Evolutionary conservation across 2,797 vertebrate genomes (phyloP).

Genomic region (Myioborus miniatus): DNA sequence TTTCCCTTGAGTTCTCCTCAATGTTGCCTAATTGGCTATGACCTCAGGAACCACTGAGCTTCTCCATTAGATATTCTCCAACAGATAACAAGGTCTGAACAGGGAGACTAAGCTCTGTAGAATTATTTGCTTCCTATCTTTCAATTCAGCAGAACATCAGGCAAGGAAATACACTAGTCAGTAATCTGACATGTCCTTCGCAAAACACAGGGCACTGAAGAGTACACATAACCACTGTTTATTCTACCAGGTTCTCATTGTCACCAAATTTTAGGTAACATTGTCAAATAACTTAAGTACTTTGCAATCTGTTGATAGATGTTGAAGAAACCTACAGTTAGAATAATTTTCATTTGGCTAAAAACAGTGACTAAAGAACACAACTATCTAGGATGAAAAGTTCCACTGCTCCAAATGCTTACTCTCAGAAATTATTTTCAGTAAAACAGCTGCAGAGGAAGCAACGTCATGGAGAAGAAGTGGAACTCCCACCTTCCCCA

Average conservation of each 20-base stretch:
- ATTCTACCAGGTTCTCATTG: conserved; percentile 31
- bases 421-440: conserved; percentile 84
- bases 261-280: conserved; percentile 78
- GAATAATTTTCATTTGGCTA: not conserved
- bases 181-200: conserved; percentile 72
- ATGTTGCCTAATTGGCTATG: not conserved
- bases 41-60: not conserved
- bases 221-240: conserved; percentile 73
- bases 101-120: not conserved
- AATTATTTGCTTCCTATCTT: not conserved
- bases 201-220: conserved; percentile 77
- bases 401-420: conserved; percentile 76
- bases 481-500: conserved; percentile 79
- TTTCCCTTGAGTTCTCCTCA: not conserved
- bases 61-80: not conserved
- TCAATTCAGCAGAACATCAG: not conserved
- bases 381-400: not conserved
- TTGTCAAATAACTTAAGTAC: conserved; percentile 82
- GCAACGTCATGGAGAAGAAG: conserved; percentile 80
- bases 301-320: conserved; percentile 75
- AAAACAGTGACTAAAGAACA: not conserved
- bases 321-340: not conserved
- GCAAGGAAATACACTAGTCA: not conserved
- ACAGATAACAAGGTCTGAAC: not conserved
- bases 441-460: conserved; percentile 81